These are phyloP conservation scores for Albula glossodonta DNA, from an alignment of 2,113 vertebrate species.

Conservation along the genomic window DNA sequence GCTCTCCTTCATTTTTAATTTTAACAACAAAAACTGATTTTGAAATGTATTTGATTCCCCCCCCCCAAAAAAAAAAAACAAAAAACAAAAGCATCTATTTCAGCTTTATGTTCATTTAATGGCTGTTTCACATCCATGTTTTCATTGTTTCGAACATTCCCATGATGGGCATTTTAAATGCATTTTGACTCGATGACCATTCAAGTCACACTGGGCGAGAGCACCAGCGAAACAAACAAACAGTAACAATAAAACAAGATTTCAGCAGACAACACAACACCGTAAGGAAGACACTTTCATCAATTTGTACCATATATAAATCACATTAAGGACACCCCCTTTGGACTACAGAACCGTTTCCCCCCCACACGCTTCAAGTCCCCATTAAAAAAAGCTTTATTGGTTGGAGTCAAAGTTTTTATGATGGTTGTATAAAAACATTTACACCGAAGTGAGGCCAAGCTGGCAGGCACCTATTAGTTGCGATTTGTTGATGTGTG, in stretches of 20 bases:
- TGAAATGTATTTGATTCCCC: no score
- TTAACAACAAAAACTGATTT: no score
- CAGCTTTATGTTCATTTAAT: not conserved
- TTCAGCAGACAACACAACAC: not conserved
- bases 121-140: not conserved
- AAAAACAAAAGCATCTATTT: no score
- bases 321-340: not conserved
- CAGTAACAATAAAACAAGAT: not conserved
- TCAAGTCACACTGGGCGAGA: not conserved
- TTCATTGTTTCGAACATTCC: not conserved
- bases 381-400: not conserved
- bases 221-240: not conserved
- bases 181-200: not conserved
- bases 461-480: not conserved
- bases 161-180: not conserved
- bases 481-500: not conserved
- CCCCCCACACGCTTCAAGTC: not conserved
- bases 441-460: not conserved
- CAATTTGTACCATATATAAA: not conserved
- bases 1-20: no score
- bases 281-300: not conserved
- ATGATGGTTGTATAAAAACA: slow-evolving; percentile 2
- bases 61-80: no score
- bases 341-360: not conserved
- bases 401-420: not conserved